Percentiles rank a stretch among this genome's conserved stretches.
These are phyloP conservation scores for Dryadula phaetusa DNA, from an alignment of 2,888 invertebrate species.

Conservation along the genomic window DNA sequence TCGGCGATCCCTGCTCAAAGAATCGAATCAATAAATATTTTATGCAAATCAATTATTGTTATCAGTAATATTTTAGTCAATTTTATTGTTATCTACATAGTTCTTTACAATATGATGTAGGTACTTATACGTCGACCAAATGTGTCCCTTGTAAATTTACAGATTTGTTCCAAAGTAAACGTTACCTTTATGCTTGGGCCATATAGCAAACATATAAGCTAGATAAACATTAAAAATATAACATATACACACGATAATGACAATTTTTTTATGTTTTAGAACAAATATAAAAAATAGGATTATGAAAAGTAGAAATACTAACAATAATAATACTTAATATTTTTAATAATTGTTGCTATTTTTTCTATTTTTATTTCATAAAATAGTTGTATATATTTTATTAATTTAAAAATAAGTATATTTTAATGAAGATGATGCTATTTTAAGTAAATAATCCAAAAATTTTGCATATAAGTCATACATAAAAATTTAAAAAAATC, in stretches of 20 bases:
- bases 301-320: too few species aligned
- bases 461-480: too few species aligned
- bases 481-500: too few species aligned
- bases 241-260: not conserved
- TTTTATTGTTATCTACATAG: not conserved
- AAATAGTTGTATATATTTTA: too few species aligned
- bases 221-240: not conserved
- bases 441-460: too few species aligned
- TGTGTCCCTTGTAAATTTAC: not conserved
- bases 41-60: not conserved
- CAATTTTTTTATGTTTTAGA: too few species aligned
- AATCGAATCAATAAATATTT: not conserved
- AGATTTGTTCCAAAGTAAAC: not conserved
- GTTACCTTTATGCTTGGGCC: not conserved
- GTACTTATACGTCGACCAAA: not conserved
- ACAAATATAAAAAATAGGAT: too few species aligned
- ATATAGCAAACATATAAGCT: not conserved
- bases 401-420: too few species aligned
- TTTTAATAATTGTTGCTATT: too few species aligned
- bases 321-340: too few species aligned
- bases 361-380: too few species aligned
- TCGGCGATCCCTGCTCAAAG: not conserved
- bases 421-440: too few species aligned
- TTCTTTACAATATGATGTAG: not conserved
- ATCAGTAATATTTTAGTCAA: not conserved